Conservation (phyloP, 2,888 invertebrate genomes). For the Clivina fossor region DNA sequence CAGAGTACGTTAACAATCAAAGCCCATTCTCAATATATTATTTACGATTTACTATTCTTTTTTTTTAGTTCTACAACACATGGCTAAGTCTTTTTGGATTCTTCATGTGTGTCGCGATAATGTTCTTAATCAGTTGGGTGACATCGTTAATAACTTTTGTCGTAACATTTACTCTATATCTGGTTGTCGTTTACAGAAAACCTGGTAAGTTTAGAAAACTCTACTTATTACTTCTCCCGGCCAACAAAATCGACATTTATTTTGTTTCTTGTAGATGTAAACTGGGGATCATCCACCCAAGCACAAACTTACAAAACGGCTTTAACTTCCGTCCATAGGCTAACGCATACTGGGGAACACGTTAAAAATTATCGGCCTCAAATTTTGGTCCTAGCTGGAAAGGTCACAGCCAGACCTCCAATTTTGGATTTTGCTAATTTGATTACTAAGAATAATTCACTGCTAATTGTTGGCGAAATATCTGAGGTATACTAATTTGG, state of each 20-base stretch:
- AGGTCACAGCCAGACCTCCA: slow-evolving; percentile 82
- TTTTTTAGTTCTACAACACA: slow-evolving; percentile 82
- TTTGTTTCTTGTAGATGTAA: slow-evolving; percentile 70
- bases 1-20: slow-evolving; percentile 59
- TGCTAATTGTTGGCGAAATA: slow-evolving; percentile 89
- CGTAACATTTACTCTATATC: slow-evolving; percentile 83
- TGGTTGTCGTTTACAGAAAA: slow-evolving; percentile 90
- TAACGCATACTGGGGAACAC: slow-evolving; percentile 87
- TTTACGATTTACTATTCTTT: slow-evolving; percentile 22
- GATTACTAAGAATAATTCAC: slow-evolving; percentile 87
- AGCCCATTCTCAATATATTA: background rate
- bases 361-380: slow-evolving; percentile 98
- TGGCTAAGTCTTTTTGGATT: slow-evolving; percentile 88
- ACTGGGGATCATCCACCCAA: slow-evolving; percentile 97
- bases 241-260: too few species aligned
- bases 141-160: slow-evolving; percentile 91
- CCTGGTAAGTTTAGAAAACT: too few species aligned
- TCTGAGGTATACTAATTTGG: too few species aligned
- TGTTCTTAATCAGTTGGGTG: slow-evolving; percentile 93
- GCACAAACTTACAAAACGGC: slow-evolving; percentile 95
- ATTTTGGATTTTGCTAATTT: slow-evolving; percentile 88
- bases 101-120: slow-evolving; percentile 80
- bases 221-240: too few species aligned
- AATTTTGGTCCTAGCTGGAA: slow-evolving; percentile 80
- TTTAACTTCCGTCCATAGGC: slow-evolving; percentile 76